Evolutionary conservation across 2,113 vertebrate genomes (phyloP).

Genomic region (Onychostruthus taczanowskii): DNA sequence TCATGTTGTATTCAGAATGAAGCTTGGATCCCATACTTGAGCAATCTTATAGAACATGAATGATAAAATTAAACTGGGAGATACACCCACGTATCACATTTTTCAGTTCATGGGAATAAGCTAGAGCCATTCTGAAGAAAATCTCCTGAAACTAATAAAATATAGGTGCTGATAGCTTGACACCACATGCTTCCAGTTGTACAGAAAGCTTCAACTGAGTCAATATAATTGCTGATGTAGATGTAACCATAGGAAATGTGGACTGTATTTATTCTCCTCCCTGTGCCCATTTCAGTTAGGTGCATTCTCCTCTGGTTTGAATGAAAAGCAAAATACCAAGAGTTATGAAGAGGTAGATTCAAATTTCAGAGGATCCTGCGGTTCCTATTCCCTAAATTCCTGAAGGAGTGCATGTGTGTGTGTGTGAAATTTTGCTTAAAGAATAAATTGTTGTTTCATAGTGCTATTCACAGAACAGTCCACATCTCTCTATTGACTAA

Average conservation of each 20-base stretch:
- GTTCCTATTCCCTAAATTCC: neutral
- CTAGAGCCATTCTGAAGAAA: neutral
- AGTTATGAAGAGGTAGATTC: neutral
- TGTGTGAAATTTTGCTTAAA: fast-evolving
- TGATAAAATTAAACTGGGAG: neutral
- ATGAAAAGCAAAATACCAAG: neutral
- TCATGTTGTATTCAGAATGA: neutral
- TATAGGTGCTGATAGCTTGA: neutral
- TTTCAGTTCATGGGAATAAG: neutral
- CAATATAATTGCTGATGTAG: neutral
- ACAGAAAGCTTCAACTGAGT: neutral
- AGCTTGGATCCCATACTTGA: neutral
- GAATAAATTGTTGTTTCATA: neutral
- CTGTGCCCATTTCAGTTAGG: neutral
- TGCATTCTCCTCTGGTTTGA: neutral
- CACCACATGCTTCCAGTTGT: neutral
- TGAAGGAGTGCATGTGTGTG: fast-evolving
- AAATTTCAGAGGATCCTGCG: neutral
- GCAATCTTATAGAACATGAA: neutral
- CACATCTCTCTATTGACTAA: neutral
- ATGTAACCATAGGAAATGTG: neutral
- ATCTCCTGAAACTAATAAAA: neutral
- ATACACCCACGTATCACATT: fast-evolving
- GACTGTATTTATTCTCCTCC: neutral
- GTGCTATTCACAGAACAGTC: neutral